These are phyloP conservation scores for Hydrocynus forskahlii DNA, from an alignment of 2,797 vertebrate species.

Conservation along the genomic window DNA sequence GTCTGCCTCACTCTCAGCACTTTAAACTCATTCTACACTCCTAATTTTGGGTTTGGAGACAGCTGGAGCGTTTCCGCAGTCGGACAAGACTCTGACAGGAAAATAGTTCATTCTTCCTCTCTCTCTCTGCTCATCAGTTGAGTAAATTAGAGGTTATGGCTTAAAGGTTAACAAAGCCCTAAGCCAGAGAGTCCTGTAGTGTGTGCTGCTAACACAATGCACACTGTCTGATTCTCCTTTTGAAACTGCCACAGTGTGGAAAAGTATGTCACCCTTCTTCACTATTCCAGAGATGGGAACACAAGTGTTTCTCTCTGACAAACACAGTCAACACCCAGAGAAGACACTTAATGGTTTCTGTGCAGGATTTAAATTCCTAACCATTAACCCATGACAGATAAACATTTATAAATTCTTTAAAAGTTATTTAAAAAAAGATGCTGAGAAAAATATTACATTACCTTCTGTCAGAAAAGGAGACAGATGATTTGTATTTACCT, in stretches of 20 bases:
- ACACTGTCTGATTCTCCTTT: slow-evolving; percentile 15
- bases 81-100: slow-evolving; percentile 50
- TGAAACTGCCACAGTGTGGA: slow-evolving; percentile 14
- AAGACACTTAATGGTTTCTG: neutral
- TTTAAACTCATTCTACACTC: slow-evolving; percentile 55
- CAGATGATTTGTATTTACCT: too few relatives aligned
- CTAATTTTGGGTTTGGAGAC: slow-evolving; percentile 60
- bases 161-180: slow-evolving; percentile 59
- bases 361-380: too few relatives aligned
- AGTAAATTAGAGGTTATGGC: slow-evolving; percentile 64
- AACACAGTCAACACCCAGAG: neutral
- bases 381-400: too few relatives aligned
- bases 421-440: too few relatives aligned
- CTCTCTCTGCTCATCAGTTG: slow-evolving; percentile 35
- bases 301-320: neutral
- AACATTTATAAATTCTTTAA: too few relatives aligned
- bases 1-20: slow-evolving; percentile 10
- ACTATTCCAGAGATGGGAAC: neutral
- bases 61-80: slow-evolving; percentile 25
- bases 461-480: too few relatives aligned
- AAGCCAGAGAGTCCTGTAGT: slow-evolving; percentile 34
- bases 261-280: neutral
- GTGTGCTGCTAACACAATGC: slow-evolving; percentile 27
- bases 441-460: too few relatives aligned
- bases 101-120: slow-evolving; percentile 52